phyloP scores from a whole-genome alignment of 2,888 invertebrate genomes.

The Tribolium freemani region DNA sequence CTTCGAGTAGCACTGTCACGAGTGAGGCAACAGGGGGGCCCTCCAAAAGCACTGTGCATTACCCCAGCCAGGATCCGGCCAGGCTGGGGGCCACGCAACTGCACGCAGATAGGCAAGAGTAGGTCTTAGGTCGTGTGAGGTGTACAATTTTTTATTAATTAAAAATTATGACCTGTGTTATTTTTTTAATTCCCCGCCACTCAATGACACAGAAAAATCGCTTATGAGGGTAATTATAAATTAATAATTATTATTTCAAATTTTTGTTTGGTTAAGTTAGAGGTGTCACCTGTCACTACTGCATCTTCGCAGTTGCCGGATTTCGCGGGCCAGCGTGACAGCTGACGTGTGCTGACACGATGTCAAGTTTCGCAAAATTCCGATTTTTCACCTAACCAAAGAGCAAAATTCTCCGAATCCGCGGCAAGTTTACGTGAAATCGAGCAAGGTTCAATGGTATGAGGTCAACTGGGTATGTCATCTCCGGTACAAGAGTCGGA shows the following conservation, averaged over 20 bases:
- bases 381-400: not conserved
- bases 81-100: conserved; percentile 82
- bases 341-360: conserved; percentile 23
- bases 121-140: not conserved
- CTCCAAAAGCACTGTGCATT: conserved; percentile 80
- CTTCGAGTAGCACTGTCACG: conserved; percentile 57
- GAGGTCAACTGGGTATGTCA: conserved; percentile 42
- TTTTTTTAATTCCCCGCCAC: too few relatives aligned
- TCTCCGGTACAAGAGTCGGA: conserved; percentile 28
- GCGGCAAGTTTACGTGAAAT: conserved; percentile 10
- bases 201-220: too few relatives aligned
- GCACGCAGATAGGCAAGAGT: conserved; percentile 63
- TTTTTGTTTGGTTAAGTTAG: not conserved
- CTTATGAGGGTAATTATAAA: too few relatives aligned
- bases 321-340: not conserved
- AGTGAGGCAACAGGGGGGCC: conserved; percentile 66
- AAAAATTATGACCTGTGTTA: not conserved
- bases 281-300: not conserved
- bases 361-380: conserved; percentile 15
- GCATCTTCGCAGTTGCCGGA: not conserved
- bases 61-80: conserved; percentile 98
- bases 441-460: conserved; percentile 35
- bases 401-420: not conserved
- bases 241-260: not conserved
- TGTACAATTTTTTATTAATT: not conserved